A percentile compares a stretch with the other conserved stretches of the same genome.
phyloP scores from a whole-genome alignment of 2,888 invertebrate species.

The Campopleginae sp. region DNA sequence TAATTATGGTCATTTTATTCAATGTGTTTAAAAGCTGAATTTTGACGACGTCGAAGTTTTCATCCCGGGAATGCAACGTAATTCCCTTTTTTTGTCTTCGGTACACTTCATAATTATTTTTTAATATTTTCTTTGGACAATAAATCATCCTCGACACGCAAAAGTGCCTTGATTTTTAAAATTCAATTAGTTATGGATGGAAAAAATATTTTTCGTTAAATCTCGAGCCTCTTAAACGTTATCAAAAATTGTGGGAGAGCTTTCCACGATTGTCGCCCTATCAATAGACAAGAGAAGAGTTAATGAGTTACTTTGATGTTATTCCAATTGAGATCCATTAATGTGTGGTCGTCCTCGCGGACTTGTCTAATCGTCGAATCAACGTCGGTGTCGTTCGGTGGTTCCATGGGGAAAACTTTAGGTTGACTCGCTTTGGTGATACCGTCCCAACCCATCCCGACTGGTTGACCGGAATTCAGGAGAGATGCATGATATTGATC shows the following conservation, averaged over 20 bases:
- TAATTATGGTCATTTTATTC: not conserved
- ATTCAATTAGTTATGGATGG: too few species aligned
- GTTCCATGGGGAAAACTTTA: constrained; percentile 96
- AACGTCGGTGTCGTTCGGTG: constrained; percentile 98
- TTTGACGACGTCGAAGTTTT: too few species aligned
- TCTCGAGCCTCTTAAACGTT: too few species aligned
- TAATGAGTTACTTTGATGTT: constrained; percentile 95
- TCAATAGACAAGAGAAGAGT: not conserved
- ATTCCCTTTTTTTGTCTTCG: too few species aligned
- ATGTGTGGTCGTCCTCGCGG: constrained; percentile 93
- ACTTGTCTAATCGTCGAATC: constrained; percentile 96
- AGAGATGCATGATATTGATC: constrained; percentile 99
- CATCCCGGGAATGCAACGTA: too few species aligned
- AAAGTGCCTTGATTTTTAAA: too few species aligned
- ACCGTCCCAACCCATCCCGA: constrained; percentile 96
- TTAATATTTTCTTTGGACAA: too few species aligned
- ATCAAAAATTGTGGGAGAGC: too few species aligned
- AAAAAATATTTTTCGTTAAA: too few species aligned
- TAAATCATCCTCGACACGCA: too few species aligned
- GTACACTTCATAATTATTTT: too few species aligned
- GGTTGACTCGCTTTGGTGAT: constrained; percentile 97
- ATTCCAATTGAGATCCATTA: constrained; percentile 98
- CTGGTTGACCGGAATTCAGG: constrained; percentile 95
- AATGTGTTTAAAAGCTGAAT: not conserved
- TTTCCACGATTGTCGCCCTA: not conserved